Percentiles rank a stretch among this genome's conserved stretches.
Evolutionary conservation across 2,888 invertebrate species (phyloP).

Genomic region (Hirtodrosophila cameraria): DNA sequence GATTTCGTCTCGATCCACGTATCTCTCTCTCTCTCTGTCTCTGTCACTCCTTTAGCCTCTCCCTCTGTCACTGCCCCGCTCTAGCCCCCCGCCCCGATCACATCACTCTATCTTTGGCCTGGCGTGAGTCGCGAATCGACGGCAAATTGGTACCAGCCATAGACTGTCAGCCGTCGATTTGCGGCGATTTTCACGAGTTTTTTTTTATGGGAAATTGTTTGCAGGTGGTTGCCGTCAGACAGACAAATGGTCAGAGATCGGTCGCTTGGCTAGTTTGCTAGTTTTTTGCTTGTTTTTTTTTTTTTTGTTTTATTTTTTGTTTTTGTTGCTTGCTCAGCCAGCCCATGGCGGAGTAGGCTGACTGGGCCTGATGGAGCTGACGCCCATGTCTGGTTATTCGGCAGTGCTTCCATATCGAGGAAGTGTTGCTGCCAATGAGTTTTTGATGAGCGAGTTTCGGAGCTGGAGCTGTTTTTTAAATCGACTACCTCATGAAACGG

Average conservation of each 20-base stretch:
- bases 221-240: conserved; percentile 71
- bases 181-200: conserved; percentile 73
- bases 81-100: not conserved
- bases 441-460: conserved; percentile 37
- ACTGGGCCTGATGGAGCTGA: conserved; percentile 12
- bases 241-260: conserved; percentile 54
- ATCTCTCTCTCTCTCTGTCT: not conserved
- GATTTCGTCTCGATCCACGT: conserved; percentile 33
- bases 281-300: conserved; percentile 9
- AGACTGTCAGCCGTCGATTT: conserved; percentile 77
- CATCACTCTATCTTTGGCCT: conserved; percentile 27
- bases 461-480: conserved; percentile 2
- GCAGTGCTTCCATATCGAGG: conserved; percentile 41
- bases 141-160: conserved; percentile 79
- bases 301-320: too few relatives aligned
- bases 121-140: conserved; percentile 71
- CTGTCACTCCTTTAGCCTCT: too few relatives aligned
- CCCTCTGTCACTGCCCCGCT: too few relatives aligned
- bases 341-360: conserved; percentile 16
- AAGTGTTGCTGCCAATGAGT: conserved; percentile 57
- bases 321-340: conserved; percentile 5
- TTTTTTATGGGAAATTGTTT: conserved; percentile 66
- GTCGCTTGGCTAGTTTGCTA: conserved; percentile 32
- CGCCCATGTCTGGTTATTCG: conserved; percentile 34
- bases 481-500: conserved; percentile 17